phyloP scores from a whole-genome alignment of 2,113 vertebrate genomes.

The Austrofundulus limnaeus region DNA sequence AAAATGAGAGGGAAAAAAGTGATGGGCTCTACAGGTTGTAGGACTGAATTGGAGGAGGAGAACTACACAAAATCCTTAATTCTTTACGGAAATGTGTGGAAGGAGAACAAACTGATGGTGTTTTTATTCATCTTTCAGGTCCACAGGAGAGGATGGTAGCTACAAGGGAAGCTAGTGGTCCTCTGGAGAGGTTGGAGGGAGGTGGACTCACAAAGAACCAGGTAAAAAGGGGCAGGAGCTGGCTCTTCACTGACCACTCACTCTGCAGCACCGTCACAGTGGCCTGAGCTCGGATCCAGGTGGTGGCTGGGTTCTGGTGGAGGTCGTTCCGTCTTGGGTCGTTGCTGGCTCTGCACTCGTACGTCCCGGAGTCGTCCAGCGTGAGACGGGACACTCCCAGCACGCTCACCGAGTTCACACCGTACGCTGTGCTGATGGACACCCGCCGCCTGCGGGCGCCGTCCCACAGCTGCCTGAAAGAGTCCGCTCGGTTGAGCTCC shows the following conservation, averaged over 20 bases:
- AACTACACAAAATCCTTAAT: slow-evolving; percentile 16
- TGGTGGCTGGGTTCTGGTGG: slow-evolving; percentile 93
- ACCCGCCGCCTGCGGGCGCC: slow-evolving; percentile 91
- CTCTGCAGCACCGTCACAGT: slow-evolving; percentile 95
- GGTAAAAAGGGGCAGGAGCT: background rate
- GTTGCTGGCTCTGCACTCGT: slow-evolving; percentile 98
- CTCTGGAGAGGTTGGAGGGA: slow-evolving; percentile 38
- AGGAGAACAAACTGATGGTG: slow-evolving; percentile 1
- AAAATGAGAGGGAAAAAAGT: slow-evolving; percentile 3
- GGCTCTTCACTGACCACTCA: slow-evolving; percentile 83
- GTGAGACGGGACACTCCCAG: slow-evolving; percentile 87
- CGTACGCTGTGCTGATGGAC: slow-evolving; percentile 92
- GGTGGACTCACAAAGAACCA: slow-evolving; percentile 38
- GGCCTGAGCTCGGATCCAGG: slow-evolving; percentile 98
- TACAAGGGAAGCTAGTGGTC: slow-evolving; percentile 33
- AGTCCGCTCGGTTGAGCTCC: slow-evolving; percentile 93
- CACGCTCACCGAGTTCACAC: slow-evolving; percentile 90
- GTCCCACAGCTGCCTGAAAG: slow-evolving; percentile 96
- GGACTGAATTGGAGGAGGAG: slow-evolving; percentile 3
- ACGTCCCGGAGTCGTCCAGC: slow-evolving; percentile 93
- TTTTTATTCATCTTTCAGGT: slow-evolving; percentile 15
- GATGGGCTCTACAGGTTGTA: background rate
- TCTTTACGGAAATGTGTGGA: background rate
- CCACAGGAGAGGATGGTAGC: slow-evolving; percentile 31
- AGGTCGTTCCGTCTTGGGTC: slow-evolving; percentile 93